phyloP scores from a whole-genome alignment of 2,888 invertebrate species.

The Patella depressa region DNA sequence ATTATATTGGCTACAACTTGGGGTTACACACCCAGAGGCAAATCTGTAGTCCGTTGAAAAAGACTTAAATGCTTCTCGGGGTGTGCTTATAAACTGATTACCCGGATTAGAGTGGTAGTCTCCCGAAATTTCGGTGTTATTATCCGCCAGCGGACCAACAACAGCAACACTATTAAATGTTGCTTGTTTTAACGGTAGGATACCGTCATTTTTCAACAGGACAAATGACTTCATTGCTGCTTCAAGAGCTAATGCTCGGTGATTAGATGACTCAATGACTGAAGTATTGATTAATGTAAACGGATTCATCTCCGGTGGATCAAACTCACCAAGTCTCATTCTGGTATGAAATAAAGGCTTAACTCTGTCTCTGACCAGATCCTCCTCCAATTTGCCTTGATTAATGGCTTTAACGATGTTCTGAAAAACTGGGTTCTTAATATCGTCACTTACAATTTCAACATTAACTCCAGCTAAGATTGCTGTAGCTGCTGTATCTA shows the following conservation, averaged over 20 bases:
- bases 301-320: conserved; percentile 47
- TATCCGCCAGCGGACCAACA: conserved; percentile 65
- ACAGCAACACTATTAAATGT: conserved; percentile 26
- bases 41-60: too few relatives aligned
- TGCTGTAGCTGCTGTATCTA: conserved; percentile 48
- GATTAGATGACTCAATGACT: conserved; percentile 42
- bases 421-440: conserved; percentile 37
- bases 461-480: conserved; percentile 53
- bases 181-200: conserved; percentile 32
- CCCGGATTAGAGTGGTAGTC: conserved; percentile 50
- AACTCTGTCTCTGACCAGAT: conserved; percentile 15
- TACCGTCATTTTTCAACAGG: conserved; percentile 48
- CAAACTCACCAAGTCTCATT: conserved; percentile 42
- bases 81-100: too few relatives aligned
- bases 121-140: conserved; percentile 55
- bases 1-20: too few relatives aligned
- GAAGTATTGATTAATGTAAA: conserved; percentile 40
- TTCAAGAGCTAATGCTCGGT: conserved; percentile 39
- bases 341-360: conserved; percentile 37
- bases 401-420: conserved; percentile 34
- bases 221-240: conserved; percentile 50
- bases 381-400: conserved; percentile 32
- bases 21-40: too few relatives aligned
- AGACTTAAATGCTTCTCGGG: too few relatives aligned
- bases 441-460: conserved; percentile 34